phyloP scores from a whole-genome alignment of 1,140 invertebrate genomes.

The Diachasmimorpha longicaudata region DNA sequence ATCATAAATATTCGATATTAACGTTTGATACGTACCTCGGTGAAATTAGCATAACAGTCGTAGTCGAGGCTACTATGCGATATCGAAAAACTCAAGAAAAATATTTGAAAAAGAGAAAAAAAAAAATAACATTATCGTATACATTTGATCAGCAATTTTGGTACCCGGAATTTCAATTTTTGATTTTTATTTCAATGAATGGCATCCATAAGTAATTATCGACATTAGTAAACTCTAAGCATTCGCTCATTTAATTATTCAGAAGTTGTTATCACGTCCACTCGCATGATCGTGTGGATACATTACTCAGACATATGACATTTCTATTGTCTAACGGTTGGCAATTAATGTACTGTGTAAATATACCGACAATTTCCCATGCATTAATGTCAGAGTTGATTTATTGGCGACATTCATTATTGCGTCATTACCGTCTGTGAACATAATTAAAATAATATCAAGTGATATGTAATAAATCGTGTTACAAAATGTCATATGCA shows the following conservation, averaged over 20 bases:
- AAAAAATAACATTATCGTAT: background rate
- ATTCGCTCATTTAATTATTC: background rate
- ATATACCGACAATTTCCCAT: background rate
- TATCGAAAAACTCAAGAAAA: background rate
- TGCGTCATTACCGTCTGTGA: background rate
- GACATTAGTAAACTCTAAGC: background rate
- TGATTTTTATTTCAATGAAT: background rate
- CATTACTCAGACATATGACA: background rate
- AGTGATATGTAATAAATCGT: background rate
- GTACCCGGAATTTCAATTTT: background rate
- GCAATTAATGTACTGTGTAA: background rate
- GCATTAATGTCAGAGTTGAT: background rate
- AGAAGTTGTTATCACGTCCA: background rate
- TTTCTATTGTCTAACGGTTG: background rate
- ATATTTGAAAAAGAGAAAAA: background rate
- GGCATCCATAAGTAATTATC: background rate
- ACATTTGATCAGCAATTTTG: background rate
- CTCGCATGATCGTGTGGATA: background rate
- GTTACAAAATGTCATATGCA: background rate
- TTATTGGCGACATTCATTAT: background rate
- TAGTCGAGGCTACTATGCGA: slow-evolving; percentile 14
- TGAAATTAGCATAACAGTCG: slow-evolving; percentile 55
- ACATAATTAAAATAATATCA: background rate
- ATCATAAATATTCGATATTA: slow-evolving; percentile 63
- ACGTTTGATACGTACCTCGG: slow-evolving; percentile 49